Evolutionary conservation across 2,113 vertebrate species (phyloP).

Genomic region (Cochlearius cochlearius): DNA sequence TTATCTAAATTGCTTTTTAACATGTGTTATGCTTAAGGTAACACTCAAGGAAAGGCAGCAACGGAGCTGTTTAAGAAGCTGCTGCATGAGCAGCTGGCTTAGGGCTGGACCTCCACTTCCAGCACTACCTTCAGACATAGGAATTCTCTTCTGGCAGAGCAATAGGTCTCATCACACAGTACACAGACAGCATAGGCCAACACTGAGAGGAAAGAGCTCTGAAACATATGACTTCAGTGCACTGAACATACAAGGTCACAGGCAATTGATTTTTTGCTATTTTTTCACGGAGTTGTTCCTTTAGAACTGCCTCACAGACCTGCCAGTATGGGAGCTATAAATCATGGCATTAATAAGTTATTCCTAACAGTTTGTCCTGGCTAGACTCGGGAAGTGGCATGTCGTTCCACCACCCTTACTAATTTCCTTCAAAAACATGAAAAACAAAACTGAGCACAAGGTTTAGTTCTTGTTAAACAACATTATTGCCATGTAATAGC

Average conservation of each 20-base stretch:
- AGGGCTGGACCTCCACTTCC: slow-evolving; percentile 1
- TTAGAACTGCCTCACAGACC: not conserved
- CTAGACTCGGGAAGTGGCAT: not conserved
- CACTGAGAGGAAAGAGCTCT: not conserved
- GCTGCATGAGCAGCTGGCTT: slow-evolving; percentile 16
- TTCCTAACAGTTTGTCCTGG: not conserved
- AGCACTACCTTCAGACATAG: slow-evolving; percentile 29
- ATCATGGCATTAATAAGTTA: not conserved
- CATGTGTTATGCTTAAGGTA: not conserved
- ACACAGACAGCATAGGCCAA: not conserved
- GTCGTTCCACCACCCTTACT: not conserved
- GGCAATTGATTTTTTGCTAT: not conserved
- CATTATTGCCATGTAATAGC: not conserved
- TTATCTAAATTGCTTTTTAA: not conserved
- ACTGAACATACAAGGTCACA: not conserved
- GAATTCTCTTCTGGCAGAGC: slow-evolving; percentile 51
- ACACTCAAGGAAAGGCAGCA: not conserved
- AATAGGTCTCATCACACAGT: not conserved
- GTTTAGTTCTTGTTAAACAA: not conserved
- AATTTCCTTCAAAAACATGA: not conserved
- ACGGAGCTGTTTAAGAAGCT: not conserved
- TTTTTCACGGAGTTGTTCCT: not conserved
- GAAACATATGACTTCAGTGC: not conserved
- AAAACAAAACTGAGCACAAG: not conserved
- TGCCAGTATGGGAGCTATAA: not conserved